phyloP scores from a whole-genome alignment of 2,113 vertebrate genomes.

The Scalopus aquaticus region DNA sequence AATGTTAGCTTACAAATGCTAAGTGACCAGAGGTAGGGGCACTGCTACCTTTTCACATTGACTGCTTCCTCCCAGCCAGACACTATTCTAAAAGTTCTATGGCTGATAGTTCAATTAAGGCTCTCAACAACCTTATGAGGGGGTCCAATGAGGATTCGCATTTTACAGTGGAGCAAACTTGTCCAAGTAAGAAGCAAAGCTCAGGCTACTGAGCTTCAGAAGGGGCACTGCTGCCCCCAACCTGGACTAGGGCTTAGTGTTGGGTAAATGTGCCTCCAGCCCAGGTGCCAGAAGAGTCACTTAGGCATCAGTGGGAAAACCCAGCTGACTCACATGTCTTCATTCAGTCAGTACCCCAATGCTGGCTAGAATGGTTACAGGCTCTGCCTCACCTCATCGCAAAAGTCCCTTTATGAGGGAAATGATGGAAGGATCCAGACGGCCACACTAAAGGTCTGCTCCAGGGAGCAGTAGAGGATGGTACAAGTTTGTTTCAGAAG shows the following conservation, averaged over 20 bases:
- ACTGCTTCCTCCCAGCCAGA: not conserved
- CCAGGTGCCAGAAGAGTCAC: no score
- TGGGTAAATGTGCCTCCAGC: not conserved
- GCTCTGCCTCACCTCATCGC: not conserved
- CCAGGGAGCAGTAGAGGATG: not conserved
- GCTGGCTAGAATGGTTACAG: not conserved
- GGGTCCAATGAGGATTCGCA: not conserved
- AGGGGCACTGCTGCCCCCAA: fast-evolving
- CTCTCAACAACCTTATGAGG: not conserved
- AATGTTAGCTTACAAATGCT: not conserved
- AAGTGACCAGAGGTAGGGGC: not conserved
- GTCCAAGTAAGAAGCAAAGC: not conserved
- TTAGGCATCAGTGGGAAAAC: not conserved
- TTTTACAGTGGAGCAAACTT: not conserved
- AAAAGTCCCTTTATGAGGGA: not conserved
- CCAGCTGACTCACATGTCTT: not conserved
- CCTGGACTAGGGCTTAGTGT: not conserved
- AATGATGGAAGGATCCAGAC: not conserved
- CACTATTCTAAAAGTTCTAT: not conserved
- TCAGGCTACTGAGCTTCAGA: not conserved
- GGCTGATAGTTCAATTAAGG: not conserved
- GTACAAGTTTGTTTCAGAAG: not conserved
- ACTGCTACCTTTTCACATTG: not conserved
- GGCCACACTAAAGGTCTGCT: not conserved
- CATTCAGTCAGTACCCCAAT: not conserved